Conservation (phyloP, 2,113 vertebrate genomes). For the Boulengeromyrus knoepffleri region DNA sequence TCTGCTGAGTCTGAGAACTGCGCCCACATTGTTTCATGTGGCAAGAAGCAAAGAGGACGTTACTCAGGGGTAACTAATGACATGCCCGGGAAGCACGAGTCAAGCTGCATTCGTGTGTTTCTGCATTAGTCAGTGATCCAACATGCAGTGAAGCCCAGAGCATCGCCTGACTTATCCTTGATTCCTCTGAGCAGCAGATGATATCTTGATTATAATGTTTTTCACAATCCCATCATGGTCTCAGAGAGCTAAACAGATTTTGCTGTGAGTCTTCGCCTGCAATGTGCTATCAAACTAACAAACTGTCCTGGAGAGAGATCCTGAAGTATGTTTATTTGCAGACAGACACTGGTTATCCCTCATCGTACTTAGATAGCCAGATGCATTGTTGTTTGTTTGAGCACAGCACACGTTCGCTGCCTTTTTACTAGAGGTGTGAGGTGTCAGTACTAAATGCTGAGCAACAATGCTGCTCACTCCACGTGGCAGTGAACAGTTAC, state of each 20-base stretch:
- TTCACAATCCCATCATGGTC: not conserved
- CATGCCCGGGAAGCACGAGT: not conserved
- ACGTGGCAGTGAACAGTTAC: not conserved
- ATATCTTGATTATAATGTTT: not conserved
- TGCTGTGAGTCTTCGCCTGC: not conserved
- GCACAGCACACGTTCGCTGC: not conserved
- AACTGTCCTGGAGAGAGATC: not conserved
- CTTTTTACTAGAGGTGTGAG: not conserved
- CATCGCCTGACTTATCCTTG: constrained; percentile 28
- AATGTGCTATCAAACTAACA: not conserved
- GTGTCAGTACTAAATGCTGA: not conserved
- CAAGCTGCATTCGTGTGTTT: not conserved
- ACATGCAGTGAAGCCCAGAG: constrained; percentile 20
- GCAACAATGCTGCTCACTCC: not conserved
- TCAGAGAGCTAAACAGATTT: not conserved
- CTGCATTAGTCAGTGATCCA: not conserved
- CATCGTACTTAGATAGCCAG: not conserved
- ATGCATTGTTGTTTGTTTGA: not conserved
- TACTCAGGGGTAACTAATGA: not conserved
- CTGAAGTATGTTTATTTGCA: not conserved
- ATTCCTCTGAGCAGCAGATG: not conserved
- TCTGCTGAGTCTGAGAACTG: not conserved
- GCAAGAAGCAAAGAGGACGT: not conserved
- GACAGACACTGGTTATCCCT: not conserved
- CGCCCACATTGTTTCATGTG: not conserved